Evolutionary conservation across 2,888 invertebrate genomes (phyloP).

Genomic region (Dryobota labecula): DNA sequence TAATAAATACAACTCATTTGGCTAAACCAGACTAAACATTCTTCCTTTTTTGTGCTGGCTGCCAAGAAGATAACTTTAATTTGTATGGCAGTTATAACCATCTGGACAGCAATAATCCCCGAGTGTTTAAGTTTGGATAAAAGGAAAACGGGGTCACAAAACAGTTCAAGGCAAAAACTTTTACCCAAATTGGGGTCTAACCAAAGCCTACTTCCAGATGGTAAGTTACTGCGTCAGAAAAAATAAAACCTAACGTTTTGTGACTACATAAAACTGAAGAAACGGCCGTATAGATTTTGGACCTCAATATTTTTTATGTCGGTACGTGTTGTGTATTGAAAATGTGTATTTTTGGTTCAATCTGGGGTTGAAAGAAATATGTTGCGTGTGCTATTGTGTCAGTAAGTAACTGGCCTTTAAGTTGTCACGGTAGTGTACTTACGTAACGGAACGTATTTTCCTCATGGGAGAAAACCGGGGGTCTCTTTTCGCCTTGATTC

Average conservation of each 20-base stretch:
- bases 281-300: slow-evolving; percentile 50
- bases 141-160: slow-evolving; percentile 39
- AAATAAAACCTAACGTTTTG: slow-evolving; percentile 58
- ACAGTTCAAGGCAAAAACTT: slow-evolving; percentile 50
- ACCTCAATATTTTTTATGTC: slow-evolving; percentile 49
- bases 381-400: slow-evolving; percentile 40
- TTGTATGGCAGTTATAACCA: slow-evolving; percentile 31
- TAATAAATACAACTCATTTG: slow-evolving; percentile 35
- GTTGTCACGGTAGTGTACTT: slow-evolving; percentile 44
- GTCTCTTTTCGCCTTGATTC: slow-evolving; percentile 19
- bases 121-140: slow-evolving; percentile 36
- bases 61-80: slow-evolving; percentile 26
- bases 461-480: slow-evolving; percentile 19
- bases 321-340: slow-evolving; percentile 53
- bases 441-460: slow-evolving; percentile 35
- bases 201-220: slow-evolving; percentile 38
- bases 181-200: slow-evolving; percentile 53
- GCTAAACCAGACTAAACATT: slow-evolving; percentile 14
- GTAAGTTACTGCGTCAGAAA: slow-evolving; percentile 53
- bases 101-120: slow-evolving; percentile 35
- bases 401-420: slow-evolving; percentile 51
- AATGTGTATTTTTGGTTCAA: slow-evolving; percentile 42
- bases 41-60: slow-evolving; percentile 22
- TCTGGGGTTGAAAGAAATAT: slow-evolving; percentile 53
- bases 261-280: slow-evolving; percentile 51